These are phyloP conservation scores for Tetramorium alpestre DNA, from an alignment of 1,140 invertebrate species.

Conservation along the genomic window DNA sequence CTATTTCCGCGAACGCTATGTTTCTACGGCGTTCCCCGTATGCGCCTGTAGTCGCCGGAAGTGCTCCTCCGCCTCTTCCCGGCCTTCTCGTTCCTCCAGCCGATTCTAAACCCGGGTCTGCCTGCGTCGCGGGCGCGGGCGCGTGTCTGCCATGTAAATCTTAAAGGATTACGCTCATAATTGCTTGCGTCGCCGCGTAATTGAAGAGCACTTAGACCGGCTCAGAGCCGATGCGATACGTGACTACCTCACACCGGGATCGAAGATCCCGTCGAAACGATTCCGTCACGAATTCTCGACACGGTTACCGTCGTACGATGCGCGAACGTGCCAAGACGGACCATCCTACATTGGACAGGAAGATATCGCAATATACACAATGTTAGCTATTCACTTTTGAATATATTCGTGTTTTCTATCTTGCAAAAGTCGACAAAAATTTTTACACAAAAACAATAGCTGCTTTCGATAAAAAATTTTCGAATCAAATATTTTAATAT, in stretches of 20 bases:
- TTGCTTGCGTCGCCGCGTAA: constrained; percentile 69
- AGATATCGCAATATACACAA: neutral
- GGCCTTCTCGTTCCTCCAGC: neutral
- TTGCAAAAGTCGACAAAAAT: neutral
- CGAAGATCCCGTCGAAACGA: constrained; percentile 49
- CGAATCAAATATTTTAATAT: neutral
- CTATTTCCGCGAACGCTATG: constrained; percentile 73
- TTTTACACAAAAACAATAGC: neutral
- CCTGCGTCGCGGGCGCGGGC: neutral
- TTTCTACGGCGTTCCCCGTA: constrained; percentile 57
- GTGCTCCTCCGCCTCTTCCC: neutral
- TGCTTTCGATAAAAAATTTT: neutral
- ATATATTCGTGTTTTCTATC: neutral
- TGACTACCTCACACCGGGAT: constrained; percentile 39
- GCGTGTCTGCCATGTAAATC: constrained; percentile 62
- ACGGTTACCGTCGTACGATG: neutral
- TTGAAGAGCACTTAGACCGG: constrained; percentile 68
- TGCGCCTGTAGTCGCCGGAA: constrained; percentile 34
- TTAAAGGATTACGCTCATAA: constrained; percentile 76
- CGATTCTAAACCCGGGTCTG: constrained; percentile 48
- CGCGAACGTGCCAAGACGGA: constrained; percentile 6
- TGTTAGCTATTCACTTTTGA: neutral
- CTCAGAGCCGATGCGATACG: constrained; percentile 44
- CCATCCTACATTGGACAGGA: neutral
- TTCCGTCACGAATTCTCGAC: constrained; percentile 11